Evolutionary conservation across 2,113 vertebrate species (phyloP), one percentile per base, ranked within the genome.

Genomic region (Lonchura striata): DNA sequence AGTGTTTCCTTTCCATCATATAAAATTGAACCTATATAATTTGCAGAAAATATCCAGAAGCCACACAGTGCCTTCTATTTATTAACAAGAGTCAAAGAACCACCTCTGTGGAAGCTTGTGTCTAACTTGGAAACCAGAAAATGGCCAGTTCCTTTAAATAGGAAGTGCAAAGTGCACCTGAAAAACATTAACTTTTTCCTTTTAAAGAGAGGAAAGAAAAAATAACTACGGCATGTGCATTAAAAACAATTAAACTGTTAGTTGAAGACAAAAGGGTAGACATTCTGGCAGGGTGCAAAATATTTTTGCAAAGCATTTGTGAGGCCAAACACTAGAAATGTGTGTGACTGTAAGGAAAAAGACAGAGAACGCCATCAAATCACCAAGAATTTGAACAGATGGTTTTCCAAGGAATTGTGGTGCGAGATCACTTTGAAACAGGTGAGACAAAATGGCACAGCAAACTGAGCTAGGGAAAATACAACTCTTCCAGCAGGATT

Each of bases 41-140:
- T 80, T 68, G 53, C 60, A 91, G 87, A 92, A 92, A 92, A 82
- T 66, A 85, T 35, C 87, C 90, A 95, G 90, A 93, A 85, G 84
- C 53, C 69, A 75, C 72, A 88, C 56, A 92, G 64, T 42, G 49
- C 33, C 42, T 92, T 83, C 70, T 60, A 70, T 90, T 92, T 95
- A 92, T 82, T 77, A 82, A 47, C 15, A 64, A 22, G 66, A 91
- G 44, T 66, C 76, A 86, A 86, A 85, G 61, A 79, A 91, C 47
- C 66, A 83, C 71, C 71, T 92, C 71, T 68, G 63, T 54, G 82
- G 68, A 83, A 92, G 41, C 47, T 44, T 1, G 3, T 39, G 17
- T 31, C 20, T 54, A 81, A 44, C 68, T 68, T 24, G 22, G 47
- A 74, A 90, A 72, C 18, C 15, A 46, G 54, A 91, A 39, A 82